Percentiles rank a stretch among this genome's conserved stretches.
Conservation (phyloP, 2,797 vertebrate species). For the Calcarius lapponicus region DNA sequence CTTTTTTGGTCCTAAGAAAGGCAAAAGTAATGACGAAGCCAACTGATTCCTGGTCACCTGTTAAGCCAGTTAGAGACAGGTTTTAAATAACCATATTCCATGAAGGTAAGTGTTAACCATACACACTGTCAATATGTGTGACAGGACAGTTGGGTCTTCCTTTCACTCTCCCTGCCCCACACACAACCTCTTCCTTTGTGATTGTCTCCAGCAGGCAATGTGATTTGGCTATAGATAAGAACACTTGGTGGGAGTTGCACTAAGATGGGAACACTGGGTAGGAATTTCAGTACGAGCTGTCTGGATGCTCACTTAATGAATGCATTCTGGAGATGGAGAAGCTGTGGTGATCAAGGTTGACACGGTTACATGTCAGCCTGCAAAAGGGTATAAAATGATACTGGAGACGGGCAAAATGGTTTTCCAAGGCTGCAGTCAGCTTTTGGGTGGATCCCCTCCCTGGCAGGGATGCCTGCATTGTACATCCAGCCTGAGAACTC, state of each 20-base stretch:
- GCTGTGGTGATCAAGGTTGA: neutral
- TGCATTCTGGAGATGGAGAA: neutral
- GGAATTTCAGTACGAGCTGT: neutral
- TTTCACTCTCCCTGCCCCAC: neutral
- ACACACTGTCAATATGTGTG: neutral
- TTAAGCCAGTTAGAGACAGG: constrained; percentile 14
- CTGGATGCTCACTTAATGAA: neutral
- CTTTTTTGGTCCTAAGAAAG: constrained; percentile 3
- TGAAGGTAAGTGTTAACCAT: neutral
- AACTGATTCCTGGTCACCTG: constrained; percentile 51
- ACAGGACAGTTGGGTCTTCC: fast-evolving
- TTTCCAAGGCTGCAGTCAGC: neutral
- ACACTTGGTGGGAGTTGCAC: neutral
- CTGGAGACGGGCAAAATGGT: neutral
- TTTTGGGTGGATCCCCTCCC: neutral
- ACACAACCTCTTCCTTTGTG: neutral
- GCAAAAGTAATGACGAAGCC: constrained; percentile 4
- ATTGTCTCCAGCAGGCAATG: neutral
- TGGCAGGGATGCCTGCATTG: fast-evolving
- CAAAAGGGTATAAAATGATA: neutral
- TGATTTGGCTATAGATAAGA: neutral
- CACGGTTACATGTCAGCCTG: neutral
- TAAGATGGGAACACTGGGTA: neutral
- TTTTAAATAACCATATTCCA: neutral
- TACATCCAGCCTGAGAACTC: neutral